Evolutionary conservation across 37 sponge, comb jelly and placozoan genomes (phyloP).

Genomic region (Chondrosia reniformis): DNA sequence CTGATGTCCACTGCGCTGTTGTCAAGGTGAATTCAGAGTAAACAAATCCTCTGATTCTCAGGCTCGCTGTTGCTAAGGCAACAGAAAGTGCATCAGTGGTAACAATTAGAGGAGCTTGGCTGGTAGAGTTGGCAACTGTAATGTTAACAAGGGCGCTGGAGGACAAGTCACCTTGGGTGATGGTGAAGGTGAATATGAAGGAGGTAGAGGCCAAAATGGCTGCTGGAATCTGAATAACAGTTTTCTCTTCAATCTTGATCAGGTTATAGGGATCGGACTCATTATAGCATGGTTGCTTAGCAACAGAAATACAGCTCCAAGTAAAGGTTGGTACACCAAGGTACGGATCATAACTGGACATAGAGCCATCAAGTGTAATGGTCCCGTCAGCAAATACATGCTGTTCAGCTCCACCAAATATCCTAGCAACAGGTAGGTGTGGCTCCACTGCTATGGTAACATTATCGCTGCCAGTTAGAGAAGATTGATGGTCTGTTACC

Average conservation of each 20-base stretch:
- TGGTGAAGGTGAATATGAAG: constrained; percentile 40
- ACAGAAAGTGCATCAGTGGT: constrained; percentile 16
- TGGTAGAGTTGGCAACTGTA: neutral
- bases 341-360: neutral
- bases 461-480: neutral
- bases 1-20: constrained; percentile 39
- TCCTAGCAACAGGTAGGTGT: neutral
- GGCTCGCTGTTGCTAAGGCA: constrained; percentile 1
- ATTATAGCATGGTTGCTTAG: constrained; percentile 51
- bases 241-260: constrained; percentile 6
- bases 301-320: constrained; percentile 37
- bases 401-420: constrained; percentile 42
- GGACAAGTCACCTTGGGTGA: constrained; percentile 20
- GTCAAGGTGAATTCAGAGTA: constrained; percentile 16
- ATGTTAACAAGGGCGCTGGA: neutral
- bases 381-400: constrained; percentile 8
- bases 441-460: constrained; percentile 19
- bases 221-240: neutral
- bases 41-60: constrained; percentile 41
- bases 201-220: neutral
- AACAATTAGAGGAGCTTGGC: constrained; percentile 15
- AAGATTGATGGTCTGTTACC: neutral
- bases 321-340: constrained; percentile 11
- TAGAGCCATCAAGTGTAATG: constrained; percentile 51
- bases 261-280: constrained; percentile 5